Evolutionary conservation across 2,113 vertebrate genomes (phyloP), one percentile per base, ranked within the genome.

Genomic region (Albula goreensis): DNA sequence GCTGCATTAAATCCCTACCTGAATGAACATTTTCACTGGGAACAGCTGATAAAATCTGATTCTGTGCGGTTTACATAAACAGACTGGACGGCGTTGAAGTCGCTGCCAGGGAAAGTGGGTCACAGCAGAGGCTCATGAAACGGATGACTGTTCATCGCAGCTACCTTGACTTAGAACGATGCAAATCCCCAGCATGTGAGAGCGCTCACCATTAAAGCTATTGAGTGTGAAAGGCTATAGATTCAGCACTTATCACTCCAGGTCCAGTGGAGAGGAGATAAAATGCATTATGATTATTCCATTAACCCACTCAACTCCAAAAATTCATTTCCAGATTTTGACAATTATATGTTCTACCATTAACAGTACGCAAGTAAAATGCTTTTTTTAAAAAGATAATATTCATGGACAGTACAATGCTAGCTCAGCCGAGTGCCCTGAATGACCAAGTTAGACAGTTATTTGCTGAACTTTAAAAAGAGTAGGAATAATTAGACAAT

Each of bases 21-120:
- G n/a, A 74, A 74, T 25, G 70, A 74, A 31, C n/a, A 11, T 74
- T 70, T 60, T 66, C 17, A 25, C 22, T 11, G 70, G 70, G 31
- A 31, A 31, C 70, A 74, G 70, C 70, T 74, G 70, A 74, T 74
- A 74, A 74, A 74, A 74, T 74, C 70, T 74, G 5, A 74, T 31
- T 74, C n/a, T 70, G 70, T 2, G 70, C 70, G 1, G n/a, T 17
- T 8, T 70, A 22, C 19, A 70, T 2, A 74, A 22, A 74, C 70
- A 70, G n/a, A 74, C 63, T n/a, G 22, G 31, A 74, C 22, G 8
- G 22, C 31, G 70, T 74, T 22, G 22, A 74, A 31, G 70, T 11
- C 70, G 8, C 22, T 74, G 70, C 19, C 70, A 74, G n/a, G 10
- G n/a, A 74, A 74, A 74, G 70, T 74, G 70, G 70, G 70, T 74